Evolutionary conservation across 1,140 invertebrate genomes (phyloP), one percentile per base, ranked within the genome.

Genomic region (Aphaenogaster rudis): DNA sequence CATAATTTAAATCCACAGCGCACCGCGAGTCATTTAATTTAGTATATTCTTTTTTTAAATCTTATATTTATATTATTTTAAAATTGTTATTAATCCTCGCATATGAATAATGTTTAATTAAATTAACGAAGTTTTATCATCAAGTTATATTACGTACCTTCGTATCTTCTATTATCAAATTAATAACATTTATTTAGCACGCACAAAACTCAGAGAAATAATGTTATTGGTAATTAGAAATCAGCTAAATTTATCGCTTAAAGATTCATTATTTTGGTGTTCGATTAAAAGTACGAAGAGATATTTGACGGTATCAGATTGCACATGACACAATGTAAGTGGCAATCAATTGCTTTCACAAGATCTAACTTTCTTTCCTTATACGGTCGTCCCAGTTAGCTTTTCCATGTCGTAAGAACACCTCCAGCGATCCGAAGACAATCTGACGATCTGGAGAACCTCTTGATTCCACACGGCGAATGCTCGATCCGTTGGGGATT

Each of bases 381-480:
- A 36, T 61, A 81, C 64, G 63, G 48, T 45, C 64, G 36, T 81
- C 17, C n/a, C 54, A 33, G 80, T 84, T 74, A 63, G 42, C n/a
- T 45, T 82, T 59, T 82, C 67, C 80, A 50, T 48, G 54, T 42
- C 69, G 54, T 39, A 48, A 33, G 54, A 74, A 61, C 42, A 63
- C 42, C 42, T 76, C 52, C 48, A 69, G 69, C 64, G 67, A 80
- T 74, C 69, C 76, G 66, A 78, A 72, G 54, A 82, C 72, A 52
- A 77, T 80, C 80, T 36, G 36, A 81, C 78, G 78, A 80, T 52
- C 36, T 59, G 15, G 54, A 76, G 80, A 66, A 39, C 48, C 82
- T 86, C 82, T 86, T 86, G 82, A 86, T 86, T 86, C 82, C 33
- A 42, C 45, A 13, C 57, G 54, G 28, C 45, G 66, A 28, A 45